phyloP scores from a whole-genome alignment of 2,888 invertebrate genomes.

The Drosophila dives region DNA sequence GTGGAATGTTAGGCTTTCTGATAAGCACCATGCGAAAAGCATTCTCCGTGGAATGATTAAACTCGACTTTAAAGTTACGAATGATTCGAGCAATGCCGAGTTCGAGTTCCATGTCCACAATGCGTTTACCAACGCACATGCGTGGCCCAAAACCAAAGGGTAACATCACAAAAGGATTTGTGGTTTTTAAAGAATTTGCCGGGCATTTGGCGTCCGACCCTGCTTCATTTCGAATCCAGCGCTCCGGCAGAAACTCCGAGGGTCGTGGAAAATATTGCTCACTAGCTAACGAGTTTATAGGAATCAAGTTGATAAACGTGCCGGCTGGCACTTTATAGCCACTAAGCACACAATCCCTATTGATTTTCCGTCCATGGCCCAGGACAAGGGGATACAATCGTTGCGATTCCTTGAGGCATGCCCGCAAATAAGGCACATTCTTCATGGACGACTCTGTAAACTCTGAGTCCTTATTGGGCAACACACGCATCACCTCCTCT shows the following conservation, averaged over 20 bases:
- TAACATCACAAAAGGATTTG: slow-evolving; percentile 82
- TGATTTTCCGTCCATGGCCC: slow-evolving; percentile 86
- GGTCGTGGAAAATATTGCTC: slow-evolving; percentile 87
- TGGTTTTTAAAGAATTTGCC: slow-evolving; percentile 87
- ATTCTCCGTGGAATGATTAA: slow-evolving; percentile 77
- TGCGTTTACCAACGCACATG: slow-evolving; percentile 89
- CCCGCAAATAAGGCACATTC: slow-evolving; percentile 88
- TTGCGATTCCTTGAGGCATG: slow-evolving; percentile 90
- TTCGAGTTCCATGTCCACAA: slow-evolving; percentile 91
- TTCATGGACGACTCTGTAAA: slow-evolving; percentile 85
- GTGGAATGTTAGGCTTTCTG: slow-evolving; percentile 82
- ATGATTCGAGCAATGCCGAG: slow-evolving; percentile 85
- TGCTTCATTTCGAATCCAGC: slow-evolving; percentile 86
- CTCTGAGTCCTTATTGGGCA: slow-evolving; percentile 84
- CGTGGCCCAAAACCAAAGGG: slow-evolving; percentile 91
- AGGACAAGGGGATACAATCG: slow-evolving; percentile 87
- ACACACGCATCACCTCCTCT: slow-evolving; percentile 86
- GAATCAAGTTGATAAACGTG: slow-evolving; percentile 90
- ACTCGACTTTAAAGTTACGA: slow-evolving; percentile 79
- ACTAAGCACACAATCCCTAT: slow-evolving; percentile 87
- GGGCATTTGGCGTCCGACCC: slow-evolving; percentile 87
- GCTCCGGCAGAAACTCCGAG: slow-evolving; percentile 89
- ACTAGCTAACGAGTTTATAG: slow-evolving; percentile 86
- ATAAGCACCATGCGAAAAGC: slow-evolving; percentile 77
- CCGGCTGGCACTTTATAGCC: slow-evolving; percentile 89